Percentiles rank a stretch among this genome's conserved stretches.
Evolutionary conservation across 2,797 vertebrate genomes (phyloP).

Genomic region (Chromobotia macracanthus): DNA sequence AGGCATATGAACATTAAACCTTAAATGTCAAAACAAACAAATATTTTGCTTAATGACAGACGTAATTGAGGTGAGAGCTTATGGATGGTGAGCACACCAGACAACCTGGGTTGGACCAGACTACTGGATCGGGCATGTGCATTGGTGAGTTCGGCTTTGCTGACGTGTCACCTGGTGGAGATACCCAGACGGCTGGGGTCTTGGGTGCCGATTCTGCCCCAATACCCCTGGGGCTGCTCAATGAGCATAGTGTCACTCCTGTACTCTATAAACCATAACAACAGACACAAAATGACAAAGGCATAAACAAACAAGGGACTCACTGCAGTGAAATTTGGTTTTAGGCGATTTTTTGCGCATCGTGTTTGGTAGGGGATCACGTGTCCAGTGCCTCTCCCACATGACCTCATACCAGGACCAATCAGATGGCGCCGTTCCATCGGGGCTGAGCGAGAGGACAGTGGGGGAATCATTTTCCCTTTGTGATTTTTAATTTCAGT

Average conservation of each 20-base stretch:
- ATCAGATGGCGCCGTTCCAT: conserved; percentile 74
- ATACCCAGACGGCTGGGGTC: conserved; percentile 46
- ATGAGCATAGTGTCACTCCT: conserved; percentile 69
- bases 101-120: conserved; percentile 18
- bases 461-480: conserved; percentile 67
- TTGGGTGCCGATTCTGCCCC: conserved; percentile 59
- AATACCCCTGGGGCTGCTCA: conserved; percentile 61
- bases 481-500: conserved; percentile 74
- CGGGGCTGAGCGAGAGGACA: conserved; percentile 56
- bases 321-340: conserved; percentile 71
- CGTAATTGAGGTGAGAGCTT: conserved; percentile 20
- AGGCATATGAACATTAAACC: background rate
- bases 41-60: conserved; percentile 3
- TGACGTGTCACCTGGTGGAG: conserved; percentile 57
- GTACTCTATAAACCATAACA: conserved; percentile 66
- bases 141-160: conserved; percentile 28
- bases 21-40: conserved; percentile 43
- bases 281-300: conserved; percentile 67
- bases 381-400: conserved; percentile 77
- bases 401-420: conserved; percentile 81
- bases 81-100: conserved; percentile 14
- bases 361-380: conserved; percentile 76
- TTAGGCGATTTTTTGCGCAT: conserved; percentile 66
- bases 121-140: conserved; percentile 3
- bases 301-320: conserved; percentile 64